Base-by-base conservation (phyloP, 2,797 vertebrate genomes). In the Arnoldichthys spilopterus region DNA sequence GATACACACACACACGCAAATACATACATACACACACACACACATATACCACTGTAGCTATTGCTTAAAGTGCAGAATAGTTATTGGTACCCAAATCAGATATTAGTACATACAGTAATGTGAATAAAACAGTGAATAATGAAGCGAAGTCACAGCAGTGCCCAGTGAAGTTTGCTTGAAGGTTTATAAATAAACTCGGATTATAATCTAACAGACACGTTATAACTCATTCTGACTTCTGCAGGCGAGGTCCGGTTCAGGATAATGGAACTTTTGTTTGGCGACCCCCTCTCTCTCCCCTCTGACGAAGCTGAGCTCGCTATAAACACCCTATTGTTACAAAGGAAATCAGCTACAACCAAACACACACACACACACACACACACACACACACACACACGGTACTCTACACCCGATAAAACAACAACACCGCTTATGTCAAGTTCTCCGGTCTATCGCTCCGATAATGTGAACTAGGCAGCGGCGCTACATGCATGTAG, bases 261-360 rank as follows among this genome's bases (percentile, higher is more conserved):
- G 4, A n/a, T 61, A 58, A 76, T 24, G 68, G 43, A 72, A 76
- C 70, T 51, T 70, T 49, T 30, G 43, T 15, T 66, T 58, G 54
- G 15, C 61, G 68, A 83, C 84, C 76, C 73, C 84, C 75, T 77
- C 80, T 80, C 75, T 77, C 80, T 80, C 53, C 54, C 53, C 61
- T 43, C 28, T 47, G 43, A 70, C 69, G 62, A 54, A 67, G 43
- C 64, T 54, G 4, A 63, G 32, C 18, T 16, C 30, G 45, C 49
- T 32, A 56, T 53, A 69, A 76, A 62, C 64, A 79, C 15, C n/a
- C 54, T 47, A 53, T 72, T 78, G 74, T 76, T 51, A 54, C n/a
- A 56, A 73, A 22, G 30, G 16, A 56, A 22, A 2, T 30, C 13
- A 13, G 22, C 37, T 34, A 13, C 62, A 61, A 16, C 8, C 4